A percentile compares a stretch with the other conserved stretches of the same genome.
Evolutionary conservation across 1,140 invertebrate species (phyloP).

Genomic region (Drosophila ficusphila): DNA sequence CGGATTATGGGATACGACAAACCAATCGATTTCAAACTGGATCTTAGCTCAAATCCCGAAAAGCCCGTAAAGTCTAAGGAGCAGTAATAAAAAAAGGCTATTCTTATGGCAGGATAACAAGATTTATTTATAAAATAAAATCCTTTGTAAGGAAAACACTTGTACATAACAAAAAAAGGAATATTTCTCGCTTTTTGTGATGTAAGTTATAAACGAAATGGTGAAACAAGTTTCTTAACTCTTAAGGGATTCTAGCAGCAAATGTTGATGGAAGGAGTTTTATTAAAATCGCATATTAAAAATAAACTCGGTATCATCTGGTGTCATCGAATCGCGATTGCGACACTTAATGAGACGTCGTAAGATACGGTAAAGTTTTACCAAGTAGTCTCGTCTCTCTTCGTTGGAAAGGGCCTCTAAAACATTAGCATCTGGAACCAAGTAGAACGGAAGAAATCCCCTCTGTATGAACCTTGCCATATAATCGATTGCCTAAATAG

Average conservation of each 20-base stretch:
- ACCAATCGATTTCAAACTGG: constrained; percentile 91
- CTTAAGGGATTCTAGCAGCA: no score
- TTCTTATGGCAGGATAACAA: not conserved
- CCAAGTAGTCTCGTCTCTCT: not conserved
- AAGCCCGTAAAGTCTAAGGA: constrained; percentile 27
- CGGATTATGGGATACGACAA: constrained; percentile 96
- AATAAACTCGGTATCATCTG: constrained; percentile 7
- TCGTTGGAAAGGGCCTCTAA: constrained; percentile 1
- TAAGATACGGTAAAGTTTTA: not conserved
- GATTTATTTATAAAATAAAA: not conserved
- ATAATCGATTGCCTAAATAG: constrained; percentile 5
- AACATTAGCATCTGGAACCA: constrained; percentile 35
- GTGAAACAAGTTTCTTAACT: not conserved
- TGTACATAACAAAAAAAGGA: not conserved
- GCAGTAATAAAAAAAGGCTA: constrained; percentile 40
- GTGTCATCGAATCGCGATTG: not conserved
- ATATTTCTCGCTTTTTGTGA: no score
- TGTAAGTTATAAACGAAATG: no score
- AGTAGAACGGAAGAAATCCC: constrained; percentile 38
- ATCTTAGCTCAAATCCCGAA: constrained; percentile 14
- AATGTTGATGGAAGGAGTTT: not conserved
- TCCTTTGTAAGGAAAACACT: not conserved
- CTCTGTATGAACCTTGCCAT: not conserved
- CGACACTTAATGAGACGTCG: constrained; percentile 7
- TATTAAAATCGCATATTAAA: constrained; percentile 6